These are phyloP conservation scores for Eubasilissa regina DNA, from an alignment of 1,140 invertebrate genomes.

Conservation along the genomic window DNA sequence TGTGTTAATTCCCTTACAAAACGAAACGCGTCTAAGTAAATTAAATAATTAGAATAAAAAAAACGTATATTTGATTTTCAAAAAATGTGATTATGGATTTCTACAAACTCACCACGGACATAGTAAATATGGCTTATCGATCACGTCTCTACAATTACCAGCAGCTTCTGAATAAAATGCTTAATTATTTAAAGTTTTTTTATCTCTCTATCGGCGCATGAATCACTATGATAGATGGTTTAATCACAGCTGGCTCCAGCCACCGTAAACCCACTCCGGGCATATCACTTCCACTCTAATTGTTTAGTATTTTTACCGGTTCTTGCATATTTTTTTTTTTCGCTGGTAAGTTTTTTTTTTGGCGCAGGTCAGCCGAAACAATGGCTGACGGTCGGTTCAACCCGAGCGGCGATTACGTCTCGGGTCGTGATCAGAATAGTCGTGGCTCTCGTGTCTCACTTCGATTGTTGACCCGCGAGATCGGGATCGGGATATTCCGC, in stretches of 20 bases:
- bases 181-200: no score
- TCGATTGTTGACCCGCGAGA: background rate
- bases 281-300: conserved; percentile 19
- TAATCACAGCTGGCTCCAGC: background rate
- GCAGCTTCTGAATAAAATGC: no score
- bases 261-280: background rate
- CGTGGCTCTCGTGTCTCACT: background rate
- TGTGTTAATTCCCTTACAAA: no score
- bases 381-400: background rate
- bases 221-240: conserved; percentile 4
- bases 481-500: no score
- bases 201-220: no score
- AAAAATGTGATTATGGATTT: no score
- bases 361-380: background rate
- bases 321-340: conserved; percentile 1
- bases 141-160: no score
- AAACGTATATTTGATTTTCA: no score
- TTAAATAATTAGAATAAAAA: no score
- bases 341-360: conserved; percentile 3
- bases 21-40: no score
- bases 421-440: conserved; percentile 2
- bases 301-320: conserved; percentile 8
- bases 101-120: no score
- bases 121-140: no score
- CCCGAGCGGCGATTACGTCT: background rate